Conservation (phyloP, 2,888 invertebrate species). For the Aphelenchoides bicaudatus region DNA sequence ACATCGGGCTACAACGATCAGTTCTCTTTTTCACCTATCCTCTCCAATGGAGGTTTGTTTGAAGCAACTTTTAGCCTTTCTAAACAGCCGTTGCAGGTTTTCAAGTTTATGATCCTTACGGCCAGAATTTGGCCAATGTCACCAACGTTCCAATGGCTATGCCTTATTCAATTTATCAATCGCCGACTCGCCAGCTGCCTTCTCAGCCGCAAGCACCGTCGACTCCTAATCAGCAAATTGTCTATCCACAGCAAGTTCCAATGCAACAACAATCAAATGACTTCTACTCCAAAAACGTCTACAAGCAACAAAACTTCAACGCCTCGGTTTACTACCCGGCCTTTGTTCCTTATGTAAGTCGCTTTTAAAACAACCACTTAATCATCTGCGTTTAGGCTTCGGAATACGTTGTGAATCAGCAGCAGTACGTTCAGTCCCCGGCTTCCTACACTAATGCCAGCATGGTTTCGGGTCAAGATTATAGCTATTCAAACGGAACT, state of each 20-base stretch:
- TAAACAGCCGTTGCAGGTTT: not conserved
- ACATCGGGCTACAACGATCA: not conserved
- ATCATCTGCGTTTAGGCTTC: not conserved
- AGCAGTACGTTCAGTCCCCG: not conserved
- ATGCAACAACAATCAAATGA: constrained; percentile 4
- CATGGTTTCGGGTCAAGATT: not conserved
- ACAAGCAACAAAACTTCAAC: constrained; percentile 1
- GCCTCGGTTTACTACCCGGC: constrained; percentile 1
- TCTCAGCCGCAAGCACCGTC: not conserved
- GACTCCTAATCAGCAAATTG: not conserved
- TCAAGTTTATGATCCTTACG: constrained; percentile 1
- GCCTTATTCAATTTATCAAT: constrained; percentile 5
- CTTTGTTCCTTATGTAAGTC: constrained; percentile 1
- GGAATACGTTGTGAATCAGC: constrained; percentile 4
- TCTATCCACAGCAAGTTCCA: not conserved
- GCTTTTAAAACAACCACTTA: not conserved
- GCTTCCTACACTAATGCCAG: not conserved
- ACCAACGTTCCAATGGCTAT: constrained; percentile 6
- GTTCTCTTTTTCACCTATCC: constrained; percentile 5
- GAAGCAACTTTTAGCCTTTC: not conserved
- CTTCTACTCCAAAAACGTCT: not conserved
- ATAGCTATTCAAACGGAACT: constrained; percentile 4
- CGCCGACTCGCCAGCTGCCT: not conserved
- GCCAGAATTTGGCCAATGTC: not conserved
- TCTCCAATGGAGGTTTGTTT: constrained; percentile 5